Evolutionary conservation across 2,797 vertebrate genomes (phyloP), one percentile per base, ranked within the genome.

Genomic region (Typhlichthys subterraneus): DNA sequence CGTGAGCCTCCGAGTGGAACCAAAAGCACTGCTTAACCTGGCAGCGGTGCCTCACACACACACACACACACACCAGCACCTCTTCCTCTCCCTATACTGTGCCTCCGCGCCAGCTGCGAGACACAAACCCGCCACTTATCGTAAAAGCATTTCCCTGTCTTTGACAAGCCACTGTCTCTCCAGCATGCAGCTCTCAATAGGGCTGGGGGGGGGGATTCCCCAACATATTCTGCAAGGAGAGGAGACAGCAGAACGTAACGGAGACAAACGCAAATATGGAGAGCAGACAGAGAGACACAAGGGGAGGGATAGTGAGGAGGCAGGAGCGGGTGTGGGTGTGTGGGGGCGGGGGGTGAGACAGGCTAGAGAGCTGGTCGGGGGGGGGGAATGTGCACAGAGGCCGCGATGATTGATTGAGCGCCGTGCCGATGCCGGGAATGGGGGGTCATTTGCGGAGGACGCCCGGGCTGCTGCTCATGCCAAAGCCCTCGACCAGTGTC

Each of bases 61-160:
- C 46, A 11, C 45, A 12, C 12, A 46, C 19, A 19, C 19, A 72
- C 77, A 81, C 63, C 69, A 63, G 69, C 23, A 29, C 67, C 69
- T 75, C 70, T 72, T 51, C 59, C 64, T 71, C 73, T 83, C 65
- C 47, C 69, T 74, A 70, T 17, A 66, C 63, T 65, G 53, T 54
- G 69, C 85, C 86, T 85, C 77, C 81, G 38, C 84, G 85, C 85
- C 89, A 88, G 87, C 86, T 89, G 85, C 83, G 82, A 84, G 77
- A 87, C 71, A 84, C 79, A 73, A 86, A 86, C 85, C 23, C 79
- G 63, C 66, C 66, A 66, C 83, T 89, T 81, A 86, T 77, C 78
- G 81, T 89, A 89, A 91, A 92, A 88, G 88, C 85, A 80, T 91
- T 93, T 87, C 12, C 45, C 78, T 91, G 86, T 90, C 82, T 89